A percentile compares a stretch with the other conserved stretches of the same genome.
Conservation (phyloP, 2,113 vertebrate species). For the Halcyon senegalensis region DNA sequence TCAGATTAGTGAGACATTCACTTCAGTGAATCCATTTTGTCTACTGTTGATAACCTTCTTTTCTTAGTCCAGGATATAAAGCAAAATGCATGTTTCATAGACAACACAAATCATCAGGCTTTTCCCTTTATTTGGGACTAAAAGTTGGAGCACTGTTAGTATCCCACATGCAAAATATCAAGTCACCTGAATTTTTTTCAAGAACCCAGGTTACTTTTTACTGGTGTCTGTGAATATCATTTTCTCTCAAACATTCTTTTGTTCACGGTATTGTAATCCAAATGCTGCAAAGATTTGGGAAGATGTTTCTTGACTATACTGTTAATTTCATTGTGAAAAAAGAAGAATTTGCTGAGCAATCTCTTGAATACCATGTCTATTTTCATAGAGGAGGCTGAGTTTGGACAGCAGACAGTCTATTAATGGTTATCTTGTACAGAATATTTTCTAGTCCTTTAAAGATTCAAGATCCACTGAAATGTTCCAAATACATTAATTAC, state of each 20-base stretch:
- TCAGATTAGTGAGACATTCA: no score
- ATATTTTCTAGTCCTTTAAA: neutral
- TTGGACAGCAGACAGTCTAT: neutral
- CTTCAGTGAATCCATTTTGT: no score
- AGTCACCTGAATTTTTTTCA: neutral
- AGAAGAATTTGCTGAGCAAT: neutral
- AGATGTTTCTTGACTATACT: neutral
- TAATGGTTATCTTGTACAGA: neutral
- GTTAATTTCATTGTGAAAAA: neutral
- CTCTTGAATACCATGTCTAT: neutral
- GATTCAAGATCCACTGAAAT: neutral
- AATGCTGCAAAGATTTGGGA: neutral
- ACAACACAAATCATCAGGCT: neutral
- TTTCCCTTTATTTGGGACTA: neutral
- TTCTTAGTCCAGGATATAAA: neutral
- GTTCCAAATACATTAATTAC: neutral
- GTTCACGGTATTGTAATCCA: neutral
- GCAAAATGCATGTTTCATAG: neutral
- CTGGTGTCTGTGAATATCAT: neutral
- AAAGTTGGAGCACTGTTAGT: neutral
- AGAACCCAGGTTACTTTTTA: neutral
- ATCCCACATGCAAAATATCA: neutral
- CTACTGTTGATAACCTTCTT: no score
- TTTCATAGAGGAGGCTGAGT: neutral
- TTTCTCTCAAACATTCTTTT: neutral